Conservation (phyloP, 2,888 invertebrate genomes). For the Byasa hedistus region DNA sequence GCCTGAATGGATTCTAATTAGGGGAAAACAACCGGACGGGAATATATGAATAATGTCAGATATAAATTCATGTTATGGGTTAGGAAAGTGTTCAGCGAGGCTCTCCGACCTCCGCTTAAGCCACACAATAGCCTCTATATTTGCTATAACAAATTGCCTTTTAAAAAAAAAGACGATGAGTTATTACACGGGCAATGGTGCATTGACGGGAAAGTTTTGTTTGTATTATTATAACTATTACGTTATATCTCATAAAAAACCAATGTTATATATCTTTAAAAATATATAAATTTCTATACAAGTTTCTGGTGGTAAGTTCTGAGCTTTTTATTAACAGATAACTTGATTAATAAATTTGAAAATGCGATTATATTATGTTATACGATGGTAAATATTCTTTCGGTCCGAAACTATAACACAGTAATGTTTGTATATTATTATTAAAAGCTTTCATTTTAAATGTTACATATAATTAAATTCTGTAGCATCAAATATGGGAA, state of each 20-base stretch:
- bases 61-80: constrained; percentile 74
- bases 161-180: constrained; percentile 66
- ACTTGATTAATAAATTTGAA: too few relatives aligned
- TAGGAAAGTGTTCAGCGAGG: constrained; percentile 57
- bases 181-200: constrained; percentile 43
- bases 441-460: too few relatives aligned
- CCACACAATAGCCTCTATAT: constrained; percentile 58
- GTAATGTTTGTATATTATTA: too few relatives aligned
- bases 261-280: too few relatives aligned
- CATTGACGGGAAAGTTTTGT: not conserved
- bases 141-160: constrained; percentile 68
- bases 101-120: constrained; percentile 51
- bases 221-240: not conserved
- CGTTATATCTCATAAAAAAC: not conserved
- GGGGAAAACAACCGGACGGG: constrained; percentile 71
- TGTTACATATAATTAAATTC: too few relatives aligned
- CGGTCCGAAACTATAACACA: too few relatives aligned
- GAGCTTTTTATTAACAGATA: too few relatives aligned
- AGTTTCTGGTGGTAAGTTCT: too few relatives aligned
- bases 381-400: too few relatives aligned
- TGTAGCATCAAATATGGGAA: too few relatives aligned
- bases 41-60: constrained; percentile 71
- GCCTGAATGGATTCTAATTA: constrained; percentile 79
- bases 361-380: too few relatives aligned
- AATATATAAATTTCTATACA: too few relatives aligned